Evolutionary conservation across 2,113 vertebrate genomes (phyloP).

Genomic region (Rhineura floridana): DNA sequence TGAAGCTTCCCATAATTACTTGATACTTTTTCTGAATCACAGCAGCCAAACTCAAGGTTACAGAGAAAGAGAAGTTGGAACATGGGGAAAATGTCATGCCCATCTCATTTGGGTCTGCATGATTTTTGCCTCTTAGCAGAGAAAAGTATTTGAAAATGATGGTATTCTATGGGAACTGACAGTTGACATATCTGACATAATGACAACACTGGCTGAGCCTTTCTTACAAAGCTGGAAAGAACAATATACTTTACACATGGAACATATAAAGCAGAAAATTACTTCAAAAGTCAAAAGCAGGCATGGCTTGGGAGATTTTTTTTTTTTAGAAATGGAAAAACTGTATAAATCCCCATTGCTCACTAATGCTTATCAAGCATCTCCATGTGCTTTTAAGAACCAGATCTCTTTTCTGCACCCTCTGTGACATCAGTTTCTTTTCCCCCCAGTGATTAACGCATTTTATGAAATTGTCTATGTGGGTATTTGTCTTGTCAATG

Average conservation of each 20-base stretch:
- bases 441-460: conserved; percentile 47
- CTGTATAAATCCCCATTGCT: not conserved
- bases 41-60: not conserved
- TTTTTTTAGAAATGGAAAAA: not conserved
- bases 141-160: not conserved
- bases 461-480: rapidly evolving
- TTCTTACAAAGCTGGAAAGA: not conserved
- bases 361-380: not conserved
- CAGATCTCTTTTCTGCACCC: rapidly evolving
- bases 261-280: not conserved
- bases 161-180: not conserved
- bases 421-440: conserved; percentile 43
- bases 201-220: not conserved
- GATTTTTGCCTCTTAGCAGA: not conserved
- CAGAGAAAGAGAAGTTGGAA: not conserved
- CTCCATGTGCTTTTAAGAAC: not conserved
- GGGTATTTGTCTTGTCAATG: conserved; percentile 12
- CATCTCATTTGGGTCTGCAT: not conserved
- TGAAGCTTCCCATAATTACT: not conserved
- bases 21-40: not conserved
- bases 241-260: not conserved
- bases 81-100: not conserved
- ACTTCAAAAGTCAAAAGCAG: not conserved
- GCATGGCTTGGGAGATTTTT: no score
- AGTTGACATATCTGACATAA: not conserved